phyloP scores from a whole-genome alignment of 2,113 vertebrate genomes.

The Rhineura floridana region DNA sequence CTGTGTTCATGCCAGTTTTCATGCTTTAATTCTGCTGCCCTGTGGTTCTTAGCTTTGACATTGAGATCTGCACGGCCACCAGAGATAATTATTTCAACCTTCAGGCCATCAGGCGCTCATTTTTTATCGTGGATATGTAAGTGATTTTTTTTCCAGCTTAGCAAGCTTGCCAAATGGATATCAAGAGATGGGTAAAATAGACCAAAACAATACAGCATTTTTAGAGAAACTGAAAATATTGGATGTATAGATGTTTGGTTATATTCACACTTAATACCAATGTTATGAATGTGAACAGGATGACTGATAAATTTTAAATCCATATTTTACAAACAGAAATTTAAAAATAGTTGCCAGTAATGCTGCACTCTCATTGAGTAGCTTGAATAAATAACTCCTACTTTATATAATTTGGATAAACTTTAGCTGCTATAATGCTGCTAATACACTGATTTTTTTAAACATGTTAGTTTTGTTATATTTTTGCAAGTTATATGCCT shows the following conservation, averaged over 20 bases:
- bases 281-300: slow-evolving; percentile 5
- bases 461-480: not conserved
- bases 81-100: slow-evolving; percentile 92
- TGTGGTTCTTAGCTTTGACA: slow-evolving; percentile 86
- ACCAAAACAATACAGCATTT: slow-evolving; percentile 70
- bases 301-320: slow-evolving; percentile 20
- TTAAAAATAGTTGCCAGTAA: not conserved
- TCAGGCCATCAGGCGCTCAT: slow-evolving; percentile 83
- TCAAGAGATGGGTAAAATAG: slow-evolving; percentile 74
- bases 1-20: slow-evolving; percentile 91
- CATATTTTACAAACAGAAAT: slow-evolving; percentile 2
- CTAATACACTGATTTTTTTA: slow-evolving; percentile 1
- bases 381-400: slow-evolving; percentile 34
- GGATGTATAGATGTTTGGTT: slow-evolving; percentile 41
- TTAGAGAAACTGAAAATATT: slow-evolving; percentile 57
- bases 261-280: slow-evolving; percentile 22
- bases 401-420: slow-evolving; percentile 41
- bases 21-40: slow-evolving; percentile 87
- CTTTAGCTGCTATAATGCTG: not conserved
- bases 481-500: not conserved
- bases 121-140: slow-evolving; percentile 89
- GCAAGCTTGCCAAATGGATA: slow-evolving; percentile 76
- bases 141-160: slow-evolving; percentile 71
- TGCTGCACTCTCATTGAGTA: not conserved
- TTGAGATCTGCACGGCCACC: slow-evolving; percentile 85